phyloP scores from a whole-genome alignment of 1,140 invertebrate genomes.

The Atta colombica region DNA sequence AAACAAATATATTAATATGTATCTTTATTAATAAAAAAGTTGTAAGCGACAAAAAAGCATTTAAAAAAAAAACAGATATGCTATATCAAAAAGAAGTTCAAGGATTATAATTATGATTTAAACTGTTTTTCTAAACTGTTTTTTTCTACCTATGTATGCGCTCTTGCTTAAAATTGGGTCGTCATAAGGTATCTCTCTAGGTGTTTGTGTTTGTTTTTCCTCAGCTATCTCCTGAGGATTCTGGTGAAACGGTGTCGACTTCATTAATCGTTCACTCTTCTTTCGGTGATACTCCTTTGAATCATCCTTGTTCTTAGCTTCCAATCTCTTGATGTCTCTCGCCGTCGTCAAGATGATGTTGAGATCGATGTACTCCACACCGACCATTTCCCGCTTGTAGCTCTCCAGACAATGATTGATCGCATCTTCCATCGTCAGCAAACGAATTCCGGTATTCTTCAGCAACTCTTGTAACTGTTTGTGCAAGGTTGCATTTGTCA shows the following conservation, averaged over 20 bases:
- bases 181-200: slow-evolving; percentile 87
- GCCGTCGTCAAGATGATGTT: slow-evolving; percentile 39
- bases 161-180: slow-evolving; percentile 83
- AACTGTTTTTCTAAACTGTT: not conserved
- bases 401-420: slow-evolving; percentile 87
- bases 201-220: slow-evolving; percentile 87
- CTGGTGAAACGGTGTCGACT: not conserved
- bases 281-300: not conserved
- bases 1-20: too few relatives aligned
- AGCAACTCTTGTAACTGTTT: slow-evolving; percentile 85
- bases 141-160: slow-evolving; percentile 84
- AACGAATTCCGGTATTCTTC: slow-evolving; percentile 84
- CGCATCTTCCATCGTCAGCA: slow-evolving; percentile 87
- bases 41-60: too few relatives aligned
- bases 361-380: slow-evolving; percentile 85
- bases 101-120: not conserved
- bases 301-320: not conserved
- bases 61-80: too few relatives aligned
- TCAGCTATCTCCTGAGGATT: too few relatives aligned
- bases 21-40: too few relatives aligned
- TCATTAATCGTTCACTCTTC: not conserved
- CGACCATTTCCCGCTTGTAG: slow-evolving; percentile 87
- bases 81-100: too few relatives aligned
- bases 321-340: slow-evolving; percentile 12
- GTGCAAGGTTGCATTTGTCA: slow-evolving; percentile 84